These are phyloP conservation scores for Aphidius colemani DNA, from an alignment of 2,888 invertebrate species.

Conservation along the genomic window DNA sequence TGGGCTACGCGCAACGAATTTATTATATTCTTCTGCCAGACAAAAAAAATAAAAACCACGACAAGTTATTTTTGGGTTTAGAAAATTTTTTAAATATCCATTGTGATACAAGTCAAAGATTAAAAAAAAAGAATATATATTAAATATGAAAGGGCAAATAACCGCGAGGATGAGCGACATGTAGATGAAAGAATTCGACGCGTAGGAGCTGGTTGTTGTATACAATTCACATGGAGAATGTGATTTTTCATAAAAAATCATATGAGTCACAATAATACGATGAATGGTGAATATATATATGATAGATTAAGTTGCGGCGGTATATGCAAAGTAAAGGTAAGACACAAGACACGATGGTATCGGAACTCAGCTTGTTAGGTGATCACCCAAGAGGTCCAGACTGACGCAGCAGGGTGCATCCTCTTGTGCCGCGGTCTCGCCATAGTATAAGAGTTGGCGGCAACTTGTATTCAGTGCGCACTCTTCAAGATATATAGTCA, in stretches of 20 bases:
- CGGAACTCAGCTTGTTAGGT: conserved; percentile 34
- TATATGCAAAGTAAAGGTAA: conserved; percentile 38
- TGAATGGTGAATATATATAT: conserved; percentile 2
- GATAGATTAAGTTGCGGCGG: conserved; percentile 17
- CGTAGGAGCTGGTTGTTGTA: too few relatives aligned
- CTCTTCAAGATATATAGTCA: conserved; percentile 26
- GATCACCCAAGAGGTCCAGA: conserved; percentile 41
- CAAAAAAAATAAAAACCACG: background rate
- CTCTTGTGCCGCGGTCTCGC: conserved; percentile 16
- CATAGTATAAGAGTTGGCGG: background rate
- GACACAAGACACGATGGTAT: conserved; percentile 45
- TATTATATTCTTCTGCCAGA: conserved; percentile 7
- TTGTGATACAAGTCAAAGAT: background rate
- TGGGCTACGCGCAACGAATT: conserved; percentile 22
- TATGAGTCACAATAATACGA: background rate
- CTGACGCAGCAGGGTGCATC: conserved; percentile 48
- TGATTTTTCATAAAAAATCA: background rate
- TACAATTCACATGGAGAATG: background rate
- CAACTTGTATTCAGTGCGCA: conserved; percentile 22
- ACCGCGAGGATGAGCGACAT: too few relatives aligned
- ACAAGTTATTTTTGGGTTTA: background rate
- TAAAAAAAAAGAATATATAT: background rate
- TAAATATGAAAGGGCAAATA: background rate
- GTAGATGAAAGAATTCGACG: too few relatives aligned
- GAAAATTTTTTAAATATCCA: background rate